Evolutionary conservation across 53 echinoderm and acorn worm genomes (phyloP).

Genomic region (Temnopleurus reevesii): DNA sequence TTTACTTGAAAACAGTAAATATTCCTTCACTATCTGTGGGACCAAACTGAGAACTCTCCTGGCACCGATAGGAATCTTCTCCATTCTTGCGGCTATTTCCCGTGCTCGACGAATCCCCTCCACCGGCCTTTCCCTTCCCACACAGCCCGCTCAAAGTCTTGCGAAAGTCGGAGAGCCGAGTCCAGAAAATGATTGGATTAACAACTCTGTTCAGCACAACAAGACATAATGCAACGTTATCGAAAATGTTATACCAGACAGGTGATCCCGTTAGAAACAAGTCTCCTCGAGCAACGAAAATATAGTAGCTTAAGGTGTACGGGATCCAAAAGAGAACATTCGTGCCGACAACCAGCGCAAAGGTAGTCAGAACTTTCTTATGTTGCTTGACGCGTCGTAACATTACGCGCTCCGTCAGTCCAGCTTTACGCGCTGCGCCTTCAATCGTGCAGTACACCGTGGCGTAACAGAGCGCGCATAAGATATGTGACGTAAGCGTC

Average conservation of each 20-base stretch:
- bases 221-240: not conserved
- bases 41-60: not conserved
- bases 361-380: conserved; percentile 15
- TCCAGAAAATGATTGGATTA: not conserved
- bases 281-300: not conserved
- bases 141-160: not conserved
- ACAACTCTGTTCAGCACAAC: not conserved
- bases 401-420: not conserved
- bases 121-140: not conserved
- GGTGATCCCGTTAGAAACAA: not conserved
- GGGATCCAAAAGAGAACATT: not conserved
- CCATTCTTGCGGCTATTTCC: not conserved
- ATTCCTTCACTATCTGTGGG: not conserved
- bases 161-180: not conserved
- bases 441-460: not conserved
- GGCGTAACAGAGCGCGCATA: not conserved
- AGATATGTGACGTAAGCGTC: not conserved
- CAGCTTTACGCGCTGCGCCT: not conserved
- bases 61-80: not conserved
- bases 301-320: not conserved
- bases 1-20: too few species aligned
- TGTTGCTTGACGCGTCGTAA: not conserved
- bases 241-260: not conserved
- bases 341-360: conserved; percentile 3
- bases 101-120: too few species aligned